Conservation (phyloP, 2,113 vertebrate genomes). For the Pangasianodon hypophthalmus region DNA sequence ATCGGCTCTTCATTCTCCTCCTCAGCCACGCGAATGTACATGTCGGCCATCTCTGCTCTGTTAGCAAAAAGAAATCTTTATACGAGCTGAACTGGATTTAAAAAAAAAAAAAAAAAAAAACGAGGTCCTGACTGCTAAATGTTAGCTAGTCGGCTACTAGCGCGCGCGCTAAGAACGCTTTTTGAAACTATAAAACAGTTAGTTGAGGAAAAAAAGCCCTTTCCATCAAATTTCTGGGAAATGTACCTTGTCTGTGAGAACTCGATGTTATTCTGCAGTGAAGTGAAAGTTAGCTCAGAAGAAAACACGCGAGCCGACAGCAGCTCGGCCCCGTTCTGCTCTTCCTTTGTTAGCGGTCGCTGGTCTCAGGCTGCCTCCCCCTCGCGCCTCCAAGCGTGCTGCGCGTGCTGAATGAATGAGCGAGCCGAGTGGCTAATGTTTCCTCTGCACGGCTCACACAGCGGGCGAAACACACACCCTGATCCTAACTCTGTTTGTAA, state of each 20-base stretch:
- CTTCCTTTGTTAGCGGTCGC: constrained; percentile 63
- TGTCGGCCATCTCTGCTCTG: constrained; percentile 75
- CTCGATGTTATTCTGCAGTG: background rate
- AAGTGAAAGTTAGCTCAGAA: background rate
- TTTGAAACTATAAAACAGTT: background rate
- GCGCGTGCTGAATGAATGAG: constrained; percentile 36
- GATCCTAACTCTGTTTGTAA: background rate
- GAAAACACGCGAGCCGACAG: background rate
- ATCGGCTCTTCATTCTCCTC: constrained; percentile 98
- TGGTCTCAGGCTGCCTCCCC: constrained; percentile 9
- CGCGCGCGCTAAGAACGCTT: background rate
- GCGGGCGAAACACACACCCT: too few species aligned
- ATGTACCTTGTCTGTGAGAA: background rate
- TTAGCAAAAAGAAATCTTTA: background rate
- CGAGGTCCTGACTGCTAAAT: constrained; percentile 11
- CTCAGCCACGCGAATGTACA: constrained; percentile 94
- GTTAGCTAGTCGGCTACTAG: constrained; percentile 19
- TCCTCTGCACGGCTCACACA: background rate
- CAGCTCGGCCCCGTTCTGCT: background rate
- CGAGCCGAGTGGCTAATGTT: constrained; percentile 36
- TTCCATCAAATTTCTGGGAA: background rate
- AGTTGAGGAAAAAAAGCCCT: background rate
- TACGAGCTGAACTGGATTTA: background rate
- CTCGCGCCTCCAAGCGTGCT: constrained; percentile 46
- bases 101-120: constrained; percentile 16